Base-by-base conservation (phyloP, 2,797 vertebrate species). In the Coreius guichenoti region DNA sequence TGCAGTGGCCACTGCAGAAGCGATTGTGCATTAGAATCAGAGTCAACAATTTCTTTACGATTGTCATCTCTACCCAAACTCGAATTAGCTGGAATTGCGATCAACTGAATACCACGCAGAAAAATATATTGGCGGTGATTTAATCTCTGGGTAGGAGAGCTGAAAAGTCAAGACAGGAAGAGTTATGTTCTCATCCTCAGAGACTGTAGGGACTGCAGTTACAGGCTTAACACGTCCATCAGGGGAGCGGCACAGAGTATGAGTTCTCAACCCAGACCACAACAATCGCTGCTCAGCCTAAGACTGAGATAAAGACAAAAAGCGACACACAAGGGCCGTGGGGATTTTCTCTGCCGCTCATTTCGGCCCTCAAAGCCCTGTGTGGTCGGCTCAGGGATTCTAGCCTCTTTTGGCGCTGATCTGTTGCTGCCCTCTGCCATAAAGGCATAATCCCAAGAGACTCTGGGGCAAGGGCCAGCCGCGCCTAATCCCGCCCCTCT, bases 391-490 rank as follows among this genome's bases (percentile, higher is more conserved):
- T 80, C 85, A 72, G 85, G 87, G 89, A 88, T 81, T 87, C 83
- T 67, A 86, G 81, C 70, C 80, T 78, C 78, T 86, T 83, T 86
- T 86, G 68, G 39, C 23, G 63, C 86, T 87, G 90, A 90, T 89
- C 79, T 77, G 85, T 87, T 86, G 80, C 87, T 87, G 90, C 89
- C 90, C 90, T 87, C 87, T 88, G 87, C 83, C 83, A 85, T 90
- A 89, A 87, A 88, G 87, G 80, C 87, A 78, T 89, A 91, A 90
- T 93, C 93, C 93, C 91, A 91, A 85, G 93, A 91, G 92, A 90
- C 91, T 87, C 83, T 82, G 86, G 87, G 89, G 90, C 90, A 88
- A 91, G 84, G 91, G 89, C 90, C 87, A 68, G 86, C 47, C 91
- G 89, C 80, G 76, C 87, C 87, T 90, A 90, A 91, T 90, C 90